Base-by-base conservation (phyloP, 2,797 vertebrate genomes). In the Rhinophrynus dorsalis region DNA sequence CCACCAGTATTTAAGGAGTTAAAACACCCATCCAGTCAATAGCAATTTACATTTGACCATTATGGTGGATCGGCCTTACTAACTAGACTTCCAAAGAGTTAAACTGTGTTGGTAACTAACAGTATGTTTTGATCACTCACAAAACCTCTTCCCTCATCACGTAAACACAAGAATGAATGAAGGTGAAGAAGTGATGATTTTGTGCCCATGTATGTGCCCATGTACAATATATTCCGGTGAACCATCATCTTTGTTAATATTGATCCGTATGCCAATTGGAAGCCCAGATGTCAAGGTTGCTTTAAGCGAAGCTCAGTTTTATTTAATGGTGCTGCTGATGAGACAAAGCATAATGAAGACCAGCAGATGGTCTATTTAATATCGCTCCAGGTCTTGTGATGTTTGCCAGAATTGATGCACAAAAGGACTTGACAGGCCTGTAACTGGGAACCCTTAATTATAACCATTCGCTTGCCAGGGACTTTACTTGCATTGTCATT, bases 351-450 rank as follows among this genome's bases (percentile, higher is more conserved):
- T 88, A 90, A 91, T 85, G 86, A 88, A 89, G 83, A 81, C 83
- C 83, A 89, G 81, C 89, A 91, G 88, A 90, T 90, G 89, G 88
- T 85, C 79, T 82, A 67, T 84, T 90, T 88, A 87, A 88, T 90
- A 86, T 76, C 48, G 74, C 84, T 85, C 77, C 81, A 57, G 61
- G 84, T 82, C 84, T 83, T 81, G 75, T 83, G 85, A 80, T 65
- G 74, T 81, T 85, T 85, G 84, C 84, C 84, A 88, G 84, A 87
- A 80, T 52, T 82, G 78, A 87, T 76, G 76, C 82, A 84, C 79
- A 83, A 81, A 84, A 85, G 81, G 77, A 77, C 86, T 82, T 88
- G 86, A 88, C 83, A 85, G 64, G 32, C 68, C 67, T 80, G 77
- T 80, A 83, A 76, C 79, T 78, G 78, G 35, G 87, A 90, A 82